Evolutionary conservation across 1,140 invertebrate species (phyloP).

Genomic region (Leptinotarsa undecemlineata): DNA sequence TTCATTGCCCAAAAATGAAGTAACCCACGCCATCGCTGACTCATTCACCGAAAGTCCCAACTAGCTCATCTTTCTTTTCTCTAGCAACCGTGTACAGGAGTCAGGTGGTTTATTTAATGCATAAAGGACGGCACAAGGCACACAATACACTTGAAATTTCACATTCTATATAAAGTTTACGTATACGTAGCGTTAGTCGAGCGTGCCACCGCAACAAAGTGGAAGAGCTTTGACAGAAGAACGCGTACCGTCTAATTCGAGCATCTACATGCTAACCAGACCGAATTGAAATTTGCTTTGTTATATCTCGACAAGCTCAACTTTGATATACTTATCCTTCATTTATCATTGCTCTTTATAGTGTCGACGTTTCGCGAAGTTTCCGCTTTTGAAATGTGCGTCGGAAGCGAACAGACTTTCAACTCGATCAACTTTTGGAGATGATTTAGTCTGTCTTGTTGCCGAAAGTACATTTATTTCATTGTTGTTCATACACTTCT

Average conservation of each 20-base stretch:
- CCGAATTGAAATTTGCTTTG: conserved; percentile 33
- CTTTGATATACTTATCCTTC: conserved; percentile 37
- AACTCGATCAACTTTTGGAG: no score
- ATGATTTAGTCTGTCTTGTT: neutral
- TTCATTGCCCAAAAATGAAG: no score
- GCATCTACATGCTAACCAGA: conserved; percentile 17
- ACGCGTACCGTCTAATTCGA: conserved; percentile 22
- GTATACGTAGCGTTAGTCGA: conserved; percentile 31
- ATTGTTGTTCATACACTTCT: neutral
- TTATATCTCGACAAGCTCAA: conserved; percentile 22
- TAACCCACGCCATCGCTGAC: neutral
- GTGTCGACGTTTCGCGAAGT: neutral
- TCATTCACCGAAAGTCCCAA: neutral
- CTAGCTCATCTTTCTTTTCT: neutral
- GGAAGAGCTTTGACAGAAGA: conserved; percentile 41
- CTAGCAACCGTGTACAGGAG: neutral
- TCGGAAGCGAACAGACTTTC: neutral
- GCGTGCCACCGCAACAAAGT: conserved; percentile 40
- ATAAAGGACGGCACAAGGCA: conserved; percentile 9
- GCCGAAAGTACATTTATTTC: neutral
- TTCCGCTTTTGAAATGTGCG: neutral
- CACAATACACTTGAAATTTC: conserved; percentile 33
- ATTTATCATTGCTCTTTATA: conserved; percentile 22
- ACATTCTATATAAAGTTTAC: conserved; percentile 39
- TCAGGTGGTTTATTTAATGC: conserved; percentile 13